Percentiles rank a stretch among this genome's conserved stretches.
Conservation (phyloP, 64 coral and sea anemone genomes). For the Montipora sp. region DNA sequence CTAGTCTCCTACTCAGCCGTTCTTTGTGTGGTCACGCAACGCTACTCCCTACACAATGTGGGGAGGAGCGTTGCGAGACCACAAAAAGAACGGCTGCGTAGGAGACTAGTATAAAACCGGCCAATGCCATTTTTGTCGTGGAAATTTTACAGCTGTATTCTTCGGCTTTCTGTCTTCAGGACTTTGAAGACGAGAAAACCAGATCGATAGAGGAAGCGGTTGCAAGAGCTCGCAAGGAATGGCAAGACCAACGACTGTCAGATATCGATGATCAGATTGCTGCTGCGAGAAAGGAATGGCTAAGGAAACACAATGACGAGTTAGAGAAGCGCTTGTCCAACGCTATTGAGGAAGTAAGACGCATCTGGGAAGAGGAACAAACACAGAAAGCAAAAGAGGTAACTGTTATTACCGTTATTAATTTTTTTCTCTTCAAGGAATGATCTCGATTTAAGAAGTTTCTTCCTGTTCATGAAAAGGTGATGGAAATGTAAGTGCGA, state of each 20-base stretch:
- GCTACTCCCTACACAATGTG: no score
- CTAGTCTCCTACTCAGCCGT: no score
- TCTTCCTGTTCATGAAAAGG: no score
- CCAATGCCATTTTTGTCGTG: not conserved
- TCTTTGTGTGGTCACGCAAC: no score
- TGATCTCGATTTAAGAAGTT: no score
- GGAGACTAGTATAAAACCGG: no score
- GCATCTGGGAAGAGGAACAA: conserved; percentile 70
- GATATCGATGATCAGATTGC: conserved; percentile 35
- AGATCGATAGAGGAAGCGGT: conserved; percentile 25
- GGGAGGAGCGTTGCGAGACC: no score
- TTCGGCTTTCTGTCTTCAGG: not conserved
- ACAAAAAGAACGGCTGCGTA: no score
- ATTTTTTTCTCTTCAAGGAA: no score
- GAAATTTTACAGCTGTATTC: not conserved
- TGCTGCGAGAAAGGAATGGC: conserved; percentile 38
- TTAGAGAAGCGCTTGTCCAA: conserved; percentile 58
- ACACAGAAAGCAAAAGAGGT: conserved; percentile 46
- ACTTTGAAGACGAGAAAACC: not conserved
- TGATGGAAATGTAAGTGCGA: no score
- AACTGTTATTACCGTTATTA: not conserved
- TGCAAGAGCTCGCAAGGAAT: conserved; percentile 49
- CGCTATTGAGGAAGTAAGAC: conserved; percentile 62
- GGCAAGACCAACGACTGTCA: not conserved
- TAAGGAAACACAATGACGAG: conserved; percentile 51